Evolutionary conservation across 2,888 invertebrate genomes (phyloP).

Genomic region (Venustoraphidia nigricollis): DNA sequence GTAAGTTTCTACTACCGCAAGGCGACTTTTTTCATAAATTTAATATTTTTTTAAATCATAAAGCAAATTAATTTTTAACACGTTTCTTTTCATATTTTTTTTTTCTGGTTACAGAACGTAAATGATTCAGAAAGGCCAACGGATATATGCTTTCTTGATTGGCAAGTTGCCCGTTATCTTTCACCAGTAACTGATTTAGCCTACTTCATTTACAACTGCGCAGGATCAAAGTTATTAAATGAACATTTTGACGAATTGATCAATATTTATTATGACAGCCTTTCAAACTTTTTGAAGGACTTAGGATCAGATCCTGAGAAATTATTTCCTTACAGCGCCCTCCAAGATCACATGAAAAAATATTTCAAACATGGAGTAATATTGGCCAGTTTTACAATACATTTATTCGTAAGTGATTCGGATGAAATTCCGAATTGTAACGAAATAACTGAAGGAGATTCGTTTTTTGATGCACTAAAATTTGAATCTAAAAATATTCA

Average conservation of each 20-base stretch:
- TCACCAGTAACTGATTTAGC: constrained; percentile 20
- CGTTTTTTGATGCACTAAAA: not conserved
- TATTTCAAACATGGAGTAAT: constrained; percentile 16
- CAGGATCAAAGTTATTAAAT: constrained; percentile 16
- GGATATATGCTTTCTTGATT: constrained; percentile 16
- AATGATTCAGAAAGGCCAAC: constrained; percentile 13
- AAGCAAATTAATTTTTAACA: too few relatives aligned
- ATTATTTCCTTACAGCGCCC: constrained; percentile 17
- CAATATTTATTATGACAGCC: constrained; percentile 18
- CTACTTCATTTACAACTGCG: constrained; percentile 21
- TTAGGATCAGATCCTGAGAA: constrained; percentile 16
- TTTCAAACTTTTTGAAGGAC: constrained; percentile 14
- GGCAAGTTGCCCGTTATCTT: constrained; percentile 15
- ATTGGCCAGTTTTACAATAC: constrained; percentile 16
- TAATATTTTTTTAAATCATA: too few relatives aligned
- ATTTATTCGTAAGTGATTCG: constrained; percentile 15
- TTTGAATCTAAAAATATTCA: constrained; percentile 10
- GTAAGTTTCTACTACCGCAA: too few relatives aligned
- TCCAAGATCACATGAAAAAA: constrained; percentile 17
- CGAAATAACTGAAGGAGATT: constrained; percentile 1
- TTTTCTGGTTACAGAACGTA: not conserved
- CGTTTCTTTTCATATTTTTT: too few relatives aligned
- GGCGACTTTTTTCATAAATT: too few relatives aligned
- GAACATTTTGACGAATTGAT: constrained; percentile 18
- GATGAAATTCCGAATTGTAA: constrained; percentile 14